Conservation (phyloP, 2,888 invertebrate genomes). For the Lasioglossum morio region DNA sequence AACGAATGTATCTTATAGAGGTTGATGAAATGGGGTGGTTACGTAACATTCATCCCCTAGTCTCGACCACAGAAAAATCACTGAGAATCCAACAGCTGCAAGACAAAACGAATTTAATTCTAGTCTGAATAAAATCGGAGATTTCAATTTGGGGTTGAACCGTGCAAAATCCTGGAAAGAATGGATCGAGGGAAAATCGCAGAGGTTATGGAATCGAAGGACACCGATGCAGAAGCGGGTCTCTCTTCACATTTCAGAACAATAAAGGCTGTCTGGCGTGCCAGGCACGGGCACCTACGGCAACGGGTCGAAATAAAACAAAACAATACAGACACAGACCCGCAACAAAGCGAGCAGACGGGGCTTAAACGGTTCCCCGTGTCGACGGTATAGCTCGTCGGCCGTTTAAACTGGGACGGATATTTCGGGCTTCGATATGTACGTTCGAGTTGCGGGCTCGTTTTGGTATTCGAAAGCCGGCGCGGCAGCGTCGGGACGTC, state of each 20-base stretch:
- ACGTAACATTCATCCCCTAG: no score
- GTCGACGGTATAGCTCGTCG: slow-evolving; percentile 41
- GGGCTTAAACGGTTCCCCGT: slow-evolving; percentile 67
- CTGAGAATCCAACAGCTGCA: background rate
- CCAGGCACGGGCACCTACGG: slow-evolving; percentile 73
- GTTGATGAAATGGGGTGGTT: background rate
- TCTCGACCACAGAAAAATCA: background rate
- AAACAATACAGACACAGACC: slow-evolving; percentile 77
- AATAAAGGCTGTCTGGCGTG: slow-evolving; percentile 72
- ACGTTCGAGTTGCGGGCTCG: slow-evolving; percentile 66
- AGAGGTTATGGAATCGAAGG: background rate
- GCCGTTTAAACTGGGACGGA: slow-evolving; percentile 79
- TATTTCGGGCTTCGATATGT: slow-evolving; percentile 76
- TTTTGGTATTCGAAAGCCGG: slow-evolving; percentile 68
- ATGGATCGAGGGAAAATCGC: background rate
- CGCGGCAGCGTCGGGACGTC: slow-evolving; percentile 73
- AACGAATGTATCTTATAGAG: background rate
- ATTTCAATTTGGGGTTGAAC: background rate
- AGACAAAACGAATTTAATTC: background rate
- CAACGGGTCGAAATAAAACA: slow-evolving; percentile 78
- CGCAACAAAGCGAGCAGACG: slow-evolving; percentile 63
- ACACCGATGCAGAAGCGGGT: background rate
- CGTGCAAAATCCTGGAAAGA: background rate
- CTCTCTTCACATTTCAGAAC: slow-evolving; percentile 72
- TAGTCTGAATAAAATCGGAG: background rate